phyloP scores from a whole-genome alignment of 2,797 vertebrate species.

The Hydrophis major region DNA sequence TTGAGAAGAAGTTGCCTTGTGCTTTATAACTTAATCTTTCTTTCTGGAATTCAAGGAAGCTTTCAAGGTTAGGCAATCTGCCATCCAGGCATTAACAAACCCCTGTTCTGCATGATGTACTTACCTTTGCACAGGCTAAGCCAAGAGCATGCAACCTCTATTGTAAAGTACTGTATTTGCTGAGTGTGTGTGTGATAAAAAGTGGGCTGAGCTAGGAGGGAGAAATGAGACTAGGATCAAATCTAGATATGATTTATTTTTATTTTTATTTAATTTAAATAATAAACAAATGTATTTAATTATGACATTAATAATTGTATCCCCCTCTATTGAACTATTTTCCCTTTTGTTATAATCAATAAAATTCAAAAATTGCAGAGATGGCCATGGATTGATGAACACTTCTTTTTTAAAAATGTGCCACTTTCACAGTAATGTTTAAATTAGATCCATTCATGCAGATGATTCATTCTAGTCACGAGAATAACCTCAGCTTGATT shows the following conservation, averaged over 20 bases:
- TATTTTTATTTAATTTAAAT: neutral
- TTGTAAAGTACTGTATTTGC: neutral
- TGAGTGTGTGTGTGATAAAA: neutral
- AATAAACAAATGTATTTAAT: neutral
- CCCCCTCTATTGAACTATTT: neutral
- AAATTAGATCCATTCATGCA: neutral
- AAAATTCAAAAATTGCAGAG: neutral
- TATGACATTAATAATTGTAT: neutral
- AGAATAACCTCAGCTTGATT: neutral
- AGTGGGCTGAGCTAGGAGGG: neutral
- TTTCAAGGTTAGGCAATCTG: neutral
- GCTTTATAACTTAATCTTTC: neutral
- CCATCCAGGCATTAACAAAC: neutral
- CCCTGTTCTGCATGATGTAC: neutral
- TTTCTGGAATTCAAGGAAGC: neutral
- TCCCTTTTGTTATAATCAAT: neutral
- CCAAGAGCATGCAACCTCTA: neutral
- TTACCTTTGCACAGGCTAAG: neutral
- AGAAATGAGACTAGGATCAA: neutral
- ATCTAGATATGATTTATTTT: neutral
- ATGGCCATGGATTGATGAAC: neutral
- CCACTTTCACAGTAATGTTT: neutral
- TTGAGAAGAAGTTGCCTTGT: neutral
- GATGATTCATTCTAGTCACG: neutral
- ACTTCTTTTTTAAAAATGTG: neutral